These are phyloP conservation scores for Trichopoda pennipes DNA, from an alignment of 2,888 invertebrate genomes.

Conservation along the genomic window DNA sequence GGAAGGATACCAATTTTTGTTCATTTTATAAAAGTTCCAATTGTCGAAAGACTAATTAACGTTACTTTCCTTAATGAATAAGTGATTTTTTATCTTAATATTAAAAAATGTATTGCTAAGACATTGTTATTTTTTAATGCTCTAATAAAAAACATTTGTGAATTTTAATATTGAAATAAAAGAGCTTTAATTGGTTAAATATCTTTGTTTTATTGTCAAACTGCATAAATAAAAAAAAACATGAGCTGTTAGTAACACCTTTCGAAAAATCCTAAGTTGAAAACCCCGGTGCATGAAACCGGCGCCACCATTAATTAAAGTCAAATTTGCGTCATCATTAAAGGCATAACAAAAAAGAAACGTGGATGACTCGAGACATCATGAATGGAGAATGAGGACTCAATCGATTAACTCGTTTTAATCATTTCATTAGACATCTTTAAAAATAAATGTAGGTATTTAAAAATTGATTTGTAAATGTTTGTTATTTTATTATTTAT, in stretches of 20 bases:
- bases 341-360: too few relatives aligned
- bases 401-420: too few relatives aligned
- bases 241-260: too few relatives aligned
- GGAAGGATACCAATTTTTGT: conserved; percentile 31
- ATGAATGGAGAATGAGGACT: too few relatives aligned
- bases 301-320: conserved; percentile 19
- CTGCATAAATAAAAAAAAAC: conserved; percentile 42
- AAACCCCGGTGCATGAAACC: too few relatives aligned
- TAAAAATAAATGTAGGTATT: too few relatives aligned
- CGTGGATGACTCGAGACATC: too few relatives aligned
- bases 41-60: conserved; percentile 36
- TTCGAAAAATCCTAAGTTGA: too few relatives aligned
- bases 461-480: too few relatives aligned
- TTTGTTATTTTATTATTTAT: too few relatives aligned
- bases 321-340: conserved; percentile 24
- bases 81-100: conserved; percentile 30
- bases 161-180: conserved; percentile 20
- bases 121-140: conserved; percentile 30
- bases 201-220: conserved; percentile 44
- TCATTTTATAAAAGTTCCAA: conserved; percentile 38
- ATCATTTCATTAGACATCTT: too few relatives aligned
- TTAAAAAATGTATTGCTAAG: conserved; percentile 32
- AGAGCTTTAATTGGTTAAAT: conserved; percentile 43
- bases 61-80: conserved; percentile 39
- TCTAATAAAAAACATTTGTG: conserved; percentile 33